Evolutionary conservation across 2,797 vertebrate species (phyloP).

Genomic region (Hypotaenidia okinawae): DNA sequence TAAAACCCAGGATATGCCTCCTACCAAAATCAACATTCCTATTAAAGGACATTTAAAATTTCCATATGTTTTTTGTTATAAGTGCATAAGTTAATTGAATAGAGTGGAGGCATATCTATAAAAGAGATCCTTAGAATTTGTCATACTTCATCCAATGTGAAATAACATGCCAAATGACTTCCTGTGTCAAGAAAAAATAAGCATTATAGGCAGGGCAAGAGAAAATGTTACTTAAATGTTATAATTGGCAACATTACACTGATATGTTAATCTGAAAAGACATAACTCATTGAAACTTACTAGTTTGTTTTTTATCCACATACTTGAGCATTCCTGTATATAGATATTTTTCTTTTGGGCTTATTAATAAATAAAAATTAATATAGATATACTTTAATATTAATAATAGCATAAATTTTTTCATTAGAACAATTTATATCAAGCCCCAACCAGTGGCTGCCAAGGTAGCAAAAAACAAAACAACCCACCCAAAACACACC

Average conservation of each 20-base stretch:
- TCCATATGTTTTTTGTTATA: neutral
- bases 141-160: neutral
- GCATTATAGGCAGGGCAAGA: neutral
- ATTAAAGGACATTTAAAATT: neutral
- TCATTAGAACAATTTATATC: neutral
- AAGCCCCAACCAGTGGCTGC: neutral
- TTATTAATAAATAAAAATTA: neutral
- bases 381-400: neutral
- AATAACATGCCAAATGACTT: neutral
- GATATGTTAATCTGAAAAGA: neutral
- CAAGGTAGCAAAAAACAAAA: neutral
- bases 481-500: neutral
- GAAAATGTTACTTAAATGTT: neutral
- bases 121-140: neutral
- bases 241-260: neutral
- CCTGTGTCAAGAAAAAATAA: neutral
- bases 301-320: neutral
- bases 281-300: neutral
- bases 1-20: neutral
- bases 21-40: neutral
- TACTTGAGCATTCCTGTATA: neutral
- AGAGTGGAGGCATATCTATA: neutral
- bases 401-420: neutral
- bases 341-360: neutral
- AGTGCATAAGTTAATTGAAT: neutral